Evolutionary conservation across 2,888 invertebrate genomes (phyloP), one percentile per base, ranked within the genome.

Genomic region (Ennomos erosarius): DNA sequence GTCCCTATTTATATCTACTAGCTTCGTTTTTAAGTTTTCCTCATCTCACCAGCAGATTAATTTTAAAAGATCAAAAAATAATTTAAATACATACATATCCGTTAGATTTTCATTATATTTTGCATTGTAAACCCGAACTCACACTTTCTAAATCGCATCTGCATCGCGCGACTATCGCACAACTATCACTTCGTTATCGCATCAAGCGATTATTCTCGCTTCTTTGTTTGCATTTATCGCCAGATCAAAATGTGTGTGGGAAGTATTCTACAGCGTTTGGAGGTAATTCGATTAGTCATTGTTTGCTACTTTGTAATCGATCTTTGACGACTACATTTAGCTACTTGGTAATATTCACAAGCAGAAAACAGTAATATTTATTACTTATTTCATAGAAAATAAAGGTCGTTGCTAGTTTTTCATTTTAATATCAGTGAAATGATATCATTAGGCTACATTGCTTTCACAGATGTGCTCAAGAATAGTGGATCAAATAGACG

Each of bases 81-180:
- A 72, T 74, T 76, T 69, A 65, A 68, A 65, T 70, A 72, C 75
- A 65, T 70, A 72, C 74, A 67, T 73, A 73, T 71, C 66, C 36
- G 64, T 72, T 62, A 68, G 73, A 81, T 84, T 83, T 83, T 82
- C 79, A 79, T 78, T 79, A 81, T 77, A 81, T 77, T 84, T 78
- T 79, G 78, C 82, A 82, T 82, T 76, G 70, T 75, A 81, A 80
- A 79, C 77, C 75, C 76, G 76, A 69, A 67, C 58, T 59, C 57
- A 73, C 68, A 75, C 84, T 84, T 88, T 88, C 88, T 82, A 85
- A 81, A 78, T 78, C 74, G 76, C 77, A 74, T 79, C 79, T 78
- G 49, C 42, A 59, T 78, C 74, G 74, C 71, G 75, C 78, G 65
- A 73, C 73, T 71, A 75, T 71, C 74, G 74, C 67, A 75, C 81